Percentiles rank a stretch among this genome's conserved stretches.
Evolutionary conservation across 2,888 invertebrate species (phyloP).

Genomic region (Lasioglossum pauxillum): DNA sequence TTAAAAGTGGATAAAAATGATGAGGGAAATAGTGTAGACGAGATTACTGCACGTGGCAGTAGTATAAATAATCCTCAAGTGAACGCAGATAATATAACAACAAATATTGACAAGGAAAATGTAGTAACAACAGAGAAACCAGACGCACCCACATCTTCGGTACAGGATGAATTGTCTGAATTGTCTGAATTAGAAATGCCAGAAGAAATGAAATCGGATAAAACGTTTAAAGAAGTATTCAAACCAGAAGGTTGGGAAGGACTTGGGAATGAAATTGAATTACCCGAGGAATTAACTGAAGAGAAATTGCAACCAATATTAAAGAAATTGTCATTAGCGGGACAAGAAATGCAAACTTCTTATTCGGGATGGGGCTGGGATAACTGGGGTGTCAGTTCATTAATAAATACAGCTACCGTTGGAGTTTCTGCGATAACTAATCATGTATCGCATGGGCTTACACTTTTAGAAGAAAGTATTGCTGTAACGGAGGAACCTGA

Average conservation of each 20-base stretch:
- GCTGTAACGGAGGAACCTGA: slow-evolving; percentile 94
- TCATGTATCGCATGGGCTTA: slow-evolving; percentile 93
- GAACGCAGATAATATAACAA: neutral
- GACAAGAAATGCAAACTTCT: slow-evolving; percentile 63
- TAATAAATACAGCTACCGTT: slow-evolving; percentile 91
- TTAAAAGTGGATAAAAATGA: neutral
- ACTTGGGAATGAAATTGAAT: slow-evolving; percentile 76
- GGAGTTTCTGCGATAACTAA: slow-evolving; percentile 91
- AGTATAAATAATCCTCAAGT: slow-evolving; percentile 28
- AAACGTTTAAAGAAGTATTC: slow-evolving; percentile 80
- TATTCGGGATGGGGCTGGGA: slow-evolving; percentile 87
- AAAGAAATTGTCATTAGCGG: slow-evolving; percentile 80
- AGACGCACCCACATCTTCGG: neutral
- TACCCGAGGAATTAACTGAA: slow-evolving; percentile 80
- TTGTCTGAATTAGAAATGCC: slow-evolving; percentile 73
- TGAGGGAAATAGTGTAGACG: neutral
- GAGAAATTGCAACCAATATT: slow-evolving; percentile 73
- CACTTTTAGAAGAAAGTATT: slow-evolving; percentile 92
- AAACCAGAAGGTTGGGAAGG: slow-evolving; percentile 84
- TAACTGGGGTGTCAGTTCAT: slow-evolving; percentile 90
- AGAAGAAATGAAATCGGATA: slow-evolving; percentile 79
- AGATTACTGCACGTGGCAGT: neutral
- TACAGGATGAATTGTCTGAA: slow-evolving; percentile 51
- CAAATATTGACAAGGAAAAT: neutral
- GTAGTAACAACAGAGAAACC: neutral